Evolutionary conservation across 2,797 vertebrate species (phyloP), one percentile per base, ranked within the genome.

Genomic region (Enteromius anoplus): DNA sequence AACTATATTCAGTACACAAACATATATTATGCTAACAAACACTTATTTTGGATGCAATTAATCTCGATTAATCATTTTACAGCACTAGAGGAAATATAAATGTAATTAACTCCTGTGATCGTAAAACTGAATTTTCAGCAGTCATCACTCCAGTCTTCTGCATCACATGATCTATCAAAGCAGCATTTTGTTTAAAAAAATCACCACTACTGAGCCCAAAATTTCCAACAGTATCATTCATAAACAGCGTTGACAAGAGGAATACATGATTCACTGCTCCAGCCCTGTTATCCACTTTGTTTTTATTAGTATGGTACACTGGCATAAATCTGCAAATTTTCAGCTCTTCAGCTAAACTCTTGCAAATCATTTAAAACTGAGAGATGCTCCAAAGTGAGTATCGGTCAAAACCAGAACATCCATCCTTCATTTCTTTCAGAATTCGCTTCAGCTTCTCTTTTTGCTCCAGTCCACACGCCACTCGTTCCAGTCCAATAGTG

Each of bases 381-480:
- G 4, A 65, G 17, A 53, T 40, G 21, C 14, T 60, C n/a, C 51
- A 10, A 71, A 71, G 19, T 58, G 51, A 80, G 14, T n/a, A 29
- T 49, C 60, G 34, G 17, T 23, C 2, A 6, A 66, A 51, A 34
- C 29, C 34, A 78, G 34, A 29, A 62, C 8, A 42, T 14, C 12
- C 8, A 26, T 14, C 14, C 2, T 4, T 7, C 10, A 49, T 53
- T 14, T 15, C n/a, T 23, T 70, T 21, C 21, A 19, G 8, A 21
- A 49, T 58, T 21, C 11, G 4, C 49, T 19, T 95, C 87, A 97
- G 85, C 80, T 89, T 51, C 51, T 85, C 88, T 97, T 96, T 88
- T 92, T 95, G 88, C 89, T 93, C 96, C 96, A 97, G 0, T 94
- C 92, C 0, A 95, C 93, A 77, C 97, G 93, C 97, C 97, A 98